A percentile compares a stretch with the other conserved stretches of the same genome.
Evolutionary conservation across 2,797 vertebrate genomes (phyloP).

Genomic region (Ispidina lecontei): DNA sequence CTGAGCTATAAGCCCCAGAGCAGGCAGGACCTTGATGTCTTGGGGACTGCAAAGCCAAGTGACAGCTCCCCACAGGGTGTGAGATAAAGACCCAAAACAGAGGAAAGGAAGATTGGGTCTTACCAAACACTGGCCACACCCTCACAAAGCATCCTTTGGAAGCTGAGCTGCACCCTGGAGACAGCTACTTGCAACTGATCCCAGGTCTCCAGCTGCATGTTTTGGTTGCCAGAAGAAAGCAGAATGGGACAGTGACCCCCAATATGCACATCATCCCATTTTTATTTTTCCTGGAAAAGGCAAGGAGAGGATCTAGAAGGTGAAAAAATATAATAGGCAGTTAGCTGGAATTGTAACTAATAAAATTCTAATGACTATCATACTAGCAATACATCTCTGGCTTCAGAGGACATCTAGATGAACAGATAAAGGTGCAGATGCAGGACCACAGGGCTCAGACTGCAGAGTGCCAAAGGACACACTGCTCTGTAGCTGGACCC

Average conservation of each 20-base stretch:
- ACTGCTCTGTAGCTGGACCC: background rate
- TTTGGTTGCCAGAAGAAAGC: background rate
- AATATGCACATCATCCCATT: background rate
- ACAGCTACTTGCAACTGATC: accelerated
- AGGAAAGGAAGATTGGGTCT: background rate
- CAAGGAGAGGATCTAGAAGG: background rate
- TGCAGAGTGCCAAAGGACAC: background rate
- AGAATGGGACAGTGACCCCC: background rate
- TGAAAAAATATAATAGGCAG: background rate
- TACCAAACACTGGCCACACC: background rate
- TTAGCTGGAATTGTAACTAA: background rate
- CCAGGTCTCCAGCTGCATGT: background rate
- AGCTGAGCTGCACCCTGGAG: background rate
- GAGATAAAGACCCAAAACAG: background rate
- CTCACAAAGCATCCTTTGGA: background rate
- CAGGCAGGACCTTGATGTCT: accelerated
- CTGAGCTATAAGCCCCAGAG: background rate
- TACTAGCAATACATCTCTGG: background rate
- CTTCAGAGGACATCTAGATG: background rate
- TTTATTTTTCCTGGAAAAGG: background rate
- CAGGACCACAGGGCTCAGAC: background rate
- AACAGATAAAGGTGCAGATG: background rate
- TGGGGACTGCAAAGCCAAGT: background rate
- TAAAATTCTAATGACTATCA: background rate
- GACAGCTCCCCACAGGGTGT: accelerated